These are phyloP conservation scores for Empis livida DNA, from an alignment of 2,888 invertebrate species.

Conservation along the genomic window DNA sequence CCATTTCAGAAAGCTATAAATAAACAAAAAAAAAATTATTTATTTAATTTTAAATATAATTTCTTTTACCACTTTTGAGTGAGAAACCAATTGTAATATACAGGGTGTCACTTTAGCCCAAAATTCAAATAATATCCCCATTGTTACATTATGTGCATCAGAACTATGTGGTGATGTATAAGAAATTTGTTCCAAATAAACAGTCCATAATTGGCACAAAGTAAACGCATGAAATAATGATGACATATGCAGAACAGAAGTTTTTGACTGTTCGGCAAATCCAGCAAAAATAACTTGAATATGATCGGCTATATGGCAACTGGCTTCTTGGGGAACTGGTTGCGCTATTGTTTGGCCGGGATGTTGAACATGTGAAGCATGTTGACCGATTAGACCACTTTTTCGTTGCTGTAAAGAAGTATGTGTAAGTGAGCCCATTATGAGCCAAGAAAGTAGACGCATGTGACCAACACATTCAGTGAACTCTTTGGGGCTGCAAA, in stretches of 20 bases:
- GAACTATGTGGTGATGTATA: constrained; percentile 49
- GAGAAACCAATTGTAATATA: constrained; percentile 80
- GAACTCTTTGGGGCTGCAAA: constrained; percentile 72
- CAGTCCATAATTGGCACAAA: constrained; percentile 96
- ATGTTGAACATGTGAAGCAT: constrained; percentile 17
- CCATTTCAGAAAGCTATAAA: constrained; percentile 84
- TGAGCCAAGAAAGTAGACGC: constrained; percentile 86
- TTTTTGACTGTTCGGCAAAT: constrained; percentile 90
- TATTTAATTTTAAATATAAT: constrained; percentile 15
- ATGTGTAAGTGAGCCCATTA: constrained; percentile 89
- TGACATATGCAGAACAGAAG: constrained; percentile 87
- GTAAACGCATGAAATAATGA: constrained; percentile 95
- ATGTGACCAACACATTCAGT: constrained; percentile 92
- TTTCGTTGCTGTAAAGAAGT: constrained; percentile 45
- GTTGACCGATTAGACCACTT: neutral
- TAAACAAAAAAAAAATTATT: constrained; percentile 1
- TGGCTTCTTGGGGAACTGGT: constrained; percentile 91
- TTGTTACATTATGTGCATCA: constrained; percentile 59
- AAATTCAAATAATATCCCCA: constrained; percentile 86
- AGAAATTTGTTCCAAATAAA: constrained; percentile 87
- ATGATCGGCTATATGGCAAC: constrained; percentile 93
- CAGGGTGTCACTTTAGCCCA: constrained; percentile 98
- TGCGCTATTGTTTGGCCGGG: constrained; percentile 43
- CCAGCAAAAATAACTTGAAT: constrained; percentile 90
- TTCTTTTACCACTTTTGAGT: constrained; percentile 70